Evolutionary conservation across 2,888 invertebrate genomes (phyloP).

Genomic region (Willowsia nigromaculata): DNA sequence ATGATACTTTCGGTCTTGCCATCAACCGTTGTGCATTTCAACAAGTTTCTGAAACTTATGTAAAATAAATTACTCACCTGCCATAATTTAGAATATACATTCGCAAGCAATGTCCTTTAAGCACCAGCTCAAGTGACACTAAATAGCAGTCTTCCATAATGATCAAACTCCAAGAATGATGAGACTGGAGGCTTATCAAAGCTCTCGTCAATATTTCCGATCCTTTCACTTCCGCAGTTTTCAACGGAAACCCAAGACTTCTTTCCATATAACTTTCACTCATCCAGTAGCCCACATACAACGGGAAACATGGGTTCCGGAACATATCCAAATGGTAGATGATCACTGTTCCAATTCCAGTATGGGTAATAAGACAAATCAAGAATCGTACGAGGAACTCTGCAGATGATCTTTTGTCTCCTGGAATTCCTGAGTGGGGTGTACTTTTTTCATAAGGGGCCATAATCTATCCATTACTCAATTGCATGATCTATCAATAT

Average conservation of each 20-base stretch:
- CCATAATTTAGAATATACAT: background rate
- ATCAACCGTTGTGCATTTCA: background rate
- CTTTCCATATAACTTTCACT: background rate
- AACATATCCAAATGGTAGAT: constrained; percentile 1
- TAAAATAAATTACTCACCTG: background rate
- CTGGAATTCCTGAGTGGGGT: background rate
- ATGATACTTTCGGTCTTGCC: background rate
- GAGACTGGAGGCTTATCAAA: background rate
- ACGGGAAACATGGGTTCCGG: constrained; percentile 30
- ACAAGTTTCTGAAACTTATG: background rate
- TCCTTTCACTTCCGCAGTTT: too few species aligned
- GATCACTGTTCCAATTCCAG: background rate
- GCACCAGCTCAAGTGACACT: background rate
- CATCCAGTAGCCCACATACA: constrained; percentile 14
- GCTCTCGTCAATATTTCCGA: background rate
- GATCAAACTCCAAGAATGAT: background rate
- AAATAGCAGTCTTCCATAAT: background rate
- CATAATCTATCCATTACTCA: too few species aligned
- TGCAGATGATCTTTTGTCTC: background rate
- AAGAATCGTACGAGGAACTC: background rate
- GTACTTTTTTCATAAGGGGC: background rate
- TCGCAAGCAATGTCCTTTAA: background rate
- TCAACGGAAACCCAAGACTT: background rate
- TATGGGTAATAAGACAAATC: background rate
- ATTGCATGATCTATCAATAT: too few species aligned